Base-by-base conservation (phyloP, 2,888 invertebrate genomes). In the Thymelicus lineola region DNA sequence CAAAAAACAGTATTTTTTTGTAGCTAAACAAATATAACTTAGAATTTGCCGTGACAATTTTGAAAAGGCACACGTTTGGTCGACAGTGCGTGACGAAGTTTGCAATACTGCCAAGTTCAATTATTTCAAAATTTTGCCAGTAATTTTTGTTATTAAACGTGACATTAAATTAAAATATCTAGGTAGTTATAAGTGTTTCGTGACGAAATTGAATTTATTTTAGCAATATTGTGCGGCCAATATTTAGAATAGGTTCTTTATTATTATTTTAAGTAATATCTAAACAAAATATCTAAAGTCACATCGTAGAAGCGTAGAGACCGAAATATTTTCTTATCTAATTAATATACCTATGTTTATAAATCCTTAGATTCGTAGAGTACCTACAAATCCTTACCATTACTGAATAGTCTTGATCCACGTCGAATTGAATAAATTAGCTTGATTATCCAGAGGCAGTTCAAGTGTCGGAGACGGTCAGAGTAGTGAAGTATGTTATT, bases 401-500 rank as follows among this genome's bases (percentile, higher is more conserved):
- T n/a, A 55, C 12, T 28, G 9, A 20, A 17, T 20, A 48, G 5
- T 46, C 17, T 64, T 14, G 14, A 53, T 20, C 60, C 53, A 61
- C 60, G 15, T 15, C 46, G 46, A 62, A 68, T 62, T 46, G 45
- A 55, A 68, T 46, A 62, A 68, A 62, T 62, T 55, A 55, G 12
- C 55, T 36, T 57, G 55, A 53, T n/a, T 57, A 36, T 55, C n/a
- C 7, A 38, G 62, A 7, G 42, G 10, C 7, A 38, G 38, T 7
- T 38, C 42, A 62, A 62, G 53, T 67, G 60, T 45, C 42, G 28
- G 38, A 48, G 45, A 58, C 28, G 28, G 35, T 66, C 42, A 35
- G 20, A 70, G 78, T 77, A 81, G 80, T 82, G 84, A 84, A 67
- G 67, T 79, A 79, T 42, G 83, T 83, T 85, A 87, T 86, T 84